Evolutionary conservation across 2,797 vertebrate species (phyloP).

Genomic region (Molossus alvarezi): DNA sequence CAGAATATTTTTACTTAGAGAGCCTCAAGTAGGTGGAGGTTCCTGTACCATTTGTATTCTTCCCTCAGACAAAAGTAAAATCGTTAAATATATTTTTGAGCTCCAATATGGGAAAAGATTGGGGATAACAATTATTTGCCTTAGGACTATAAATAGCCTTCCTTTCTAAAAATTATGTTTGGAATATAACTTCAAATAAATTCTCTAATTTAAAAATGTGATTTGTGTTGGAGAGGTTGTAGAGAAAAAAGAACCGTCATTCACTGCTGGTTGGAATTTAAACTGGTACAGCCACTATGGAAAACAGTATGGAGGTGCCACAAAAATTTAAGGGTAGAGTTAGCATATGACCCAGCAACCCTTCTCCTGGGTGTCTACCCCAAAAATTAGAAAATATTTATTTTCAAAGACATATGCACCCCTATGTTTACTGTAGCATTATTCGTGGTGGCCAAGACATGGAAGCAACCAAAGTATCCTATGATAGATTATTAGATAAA

Average conservation of each 20-base stretch:
- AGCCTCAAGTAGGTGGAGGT: neutral
- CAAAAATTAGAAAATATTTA: neutral
- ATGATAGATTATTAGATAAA: neutral
- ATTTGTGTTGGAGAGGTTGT: neutral
- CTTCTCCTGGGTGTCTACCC: neutral
- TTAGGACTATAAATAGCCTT: neutral
- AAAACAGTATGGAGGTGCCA: neutral
- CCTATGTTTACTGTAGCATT: neutral
- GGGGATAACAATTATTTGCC: neutral
- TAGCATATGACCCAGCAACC: neutral
- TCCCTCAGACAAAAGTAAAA: neutral
- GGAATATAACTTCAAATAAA: constrained; percentile 22
- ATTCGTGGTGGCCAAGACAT: neutral
- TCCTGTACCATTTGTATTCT: neutral
- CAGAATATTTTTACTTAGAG: neutral
- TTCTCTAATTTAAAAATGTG: constrained; percentile 21
- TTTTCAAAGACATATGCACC: neutral
- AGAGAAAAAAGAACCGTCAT: neutral
- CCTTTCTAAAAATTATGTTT: neutral
- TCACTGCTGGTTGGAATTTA: neutral
- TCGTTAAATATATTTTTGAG: neutral
- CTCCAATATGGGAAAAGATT: neutral
- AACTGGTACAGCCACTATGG: neutral
- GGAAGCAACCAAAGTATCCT: neutral
- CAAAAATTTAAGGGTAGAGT: neutral